Percentiles rank a stretch among this genome's conserved stretches.
Evolutionary conservation across 2,797 vertebrate species (phyloP).

Genomic region (Adrianichthys oophorus): DNA sequence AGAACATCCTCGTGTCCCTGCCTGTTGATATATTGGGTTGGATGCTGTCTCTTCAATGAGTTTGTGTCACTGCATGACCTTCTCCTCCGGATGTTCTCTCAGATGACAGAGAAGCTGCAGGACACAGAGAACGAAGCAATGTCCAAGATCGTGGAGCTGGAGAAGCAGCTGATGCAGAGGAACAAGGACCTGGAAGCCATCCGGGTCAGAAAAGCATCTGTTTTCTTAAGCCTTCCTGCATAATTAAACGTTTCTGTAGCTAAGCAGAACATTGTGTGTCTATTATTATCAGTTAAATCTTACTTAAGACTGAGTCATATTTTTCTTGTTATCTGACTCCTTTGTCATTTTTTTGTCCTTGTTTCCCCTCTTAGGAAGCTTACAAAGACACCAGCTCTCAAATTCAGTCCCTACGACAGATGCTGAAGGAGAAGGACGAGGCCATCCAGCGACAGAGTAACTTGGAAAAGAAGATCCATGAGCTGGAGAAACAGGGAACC

Average conservation of each 20-base stretch:
- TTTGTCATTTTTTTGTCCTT: not conserved
- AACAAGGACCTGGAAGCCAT: conserved; percentile 92
- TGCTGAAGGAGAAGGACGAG: conserved; percentile 94
- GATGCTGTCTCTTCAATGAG: conserved; percentile 11
- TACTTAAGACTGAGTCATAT: not conserved
- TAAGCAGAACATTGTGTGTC: not conserved
- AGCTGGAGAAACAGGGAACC: conserved; percentile 80
- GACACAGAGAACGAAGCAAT: conserved; percentile 97
- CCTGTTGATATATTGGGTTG: not conserved
- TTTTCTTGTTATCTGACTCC: not conserved
- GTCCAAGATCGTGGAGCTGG: conserved; percentile 94
- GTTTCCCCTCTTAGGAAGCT: conserved; percentile 79
- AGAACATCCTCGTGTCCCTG: not conserved
- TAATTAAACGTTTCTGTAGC: not conserved
- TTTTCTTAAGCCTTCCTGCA: not conserved
- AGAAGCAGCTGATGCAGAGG: conserved; percentile 92
- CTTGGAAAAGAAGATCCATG: conserved; percentile 82
- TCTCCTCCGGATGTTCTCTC: conserved; percentile 7
- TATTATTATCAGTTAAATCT: not conserved
- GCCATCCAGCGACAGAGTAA: conserved; percentile 87
- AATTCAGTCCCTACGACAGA: conserved; percentile 86
- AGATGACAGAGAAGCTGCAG: conserved; percentile 95
- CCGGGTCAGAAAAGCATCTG: conserved; percentile 76
- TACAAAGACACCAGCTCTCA: conserved; percentile 90
- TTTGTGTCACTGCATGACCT: conserved; percentile 14